Conservation (phyloP, 2,797 vertebrate species). For the Sebastes alutus region DNA sequence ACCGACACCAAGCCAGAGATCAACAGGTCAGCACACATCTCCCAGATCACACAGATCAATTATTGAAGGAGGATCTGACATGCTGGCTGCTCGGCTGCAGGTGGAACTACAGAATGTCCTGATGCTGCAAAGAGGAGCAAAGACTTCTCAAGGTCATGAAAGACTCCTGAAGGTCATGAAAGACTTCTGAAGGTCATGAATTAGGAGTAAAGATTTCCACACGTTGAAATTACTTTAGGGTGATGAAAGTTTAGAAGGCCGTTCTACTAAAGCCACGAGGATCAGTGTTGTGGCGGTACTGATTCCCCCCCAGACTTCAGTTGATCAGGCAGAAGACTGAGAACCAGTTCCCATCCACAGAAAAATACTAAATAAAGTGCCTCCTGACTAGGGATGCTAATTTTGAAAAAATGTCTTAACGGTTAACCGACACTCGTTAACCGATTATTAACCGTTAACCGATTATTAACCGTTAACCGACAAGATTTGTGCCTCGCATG, state of each 20-base stretch:
- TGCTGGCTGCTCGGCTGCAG: constrained; percentile 19
- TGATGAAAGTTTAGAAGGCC: background rate
- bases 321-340: no score
- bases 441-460: no score
- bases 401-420: no score
- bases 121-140: background rate
- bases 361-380: no score
- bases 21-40: constrained; percentile 71
- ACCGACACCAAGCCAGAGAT: constrained; percentile 69
- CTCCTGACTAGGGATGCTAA: no score
- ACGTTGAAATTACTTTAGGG: background rate
- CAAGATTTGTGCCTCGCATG: no score
- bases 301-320: no score
- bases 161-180: no score
- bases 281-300: background rate
- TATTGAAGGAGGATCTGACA: constrained; percentile 62
- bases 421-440: no score
- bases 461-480: no score
- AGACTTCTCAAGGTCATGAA: background rate
- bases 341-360: no score
- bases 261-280: background rate
- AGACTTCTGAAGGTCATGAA: background rate
- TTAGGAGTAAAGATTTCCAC: background rate
- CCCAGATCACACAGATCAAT: constrained; percentile 66
- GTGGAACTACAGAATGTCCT: constrained; percentile 11